phyloP scores from a whole-genome alignment of 2,113 vertebrate genomes.

The Burhinus bistriatus region DNA sequence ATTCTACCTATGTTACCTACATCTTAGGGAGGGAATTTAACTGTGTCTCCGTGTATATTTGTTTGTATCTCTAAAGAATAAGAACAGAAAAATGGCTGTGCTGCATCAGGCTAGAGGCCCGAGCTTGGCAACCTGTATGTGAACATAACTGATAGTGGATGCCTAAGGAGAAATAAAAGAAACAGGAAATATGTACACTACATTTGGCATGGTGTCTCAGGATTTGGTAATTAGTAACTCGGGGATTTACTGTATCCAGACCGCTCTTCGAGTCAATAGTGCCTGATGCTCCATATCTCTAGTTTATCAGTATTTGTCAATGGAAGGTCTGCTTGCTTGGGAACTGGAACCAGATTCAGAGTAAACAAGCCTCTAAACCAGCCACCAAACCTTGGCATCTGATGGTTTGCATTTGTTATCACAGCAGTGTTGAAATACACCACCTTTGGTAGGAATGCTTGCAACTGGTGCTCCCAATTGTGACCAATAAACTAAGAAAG shows the following conservation, averaged over 20 bases:
- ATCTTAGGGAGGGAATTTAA: neutral
- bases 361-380: neutral
- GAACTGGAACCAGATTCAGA: neutral
- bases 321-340: neutral
- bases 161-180: neutral
- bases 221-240: neutral
- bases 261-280: neutral
- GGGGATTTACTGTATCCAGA: neutral
- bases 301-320: conserved; percentile 12
- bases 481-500: neutral
- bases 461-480: neutral
- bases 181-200: neutral
- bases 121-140: neutral
- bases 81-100: neutral
- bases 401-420: neutral
- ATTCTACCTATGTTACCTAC: neutral
- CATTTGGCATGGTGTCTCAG: neutral
- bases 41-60: neutral
- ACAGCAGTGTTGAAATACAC: neutral
- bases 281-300: neutral
- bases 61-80: neutral
- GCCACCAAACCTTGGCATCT: neutral
- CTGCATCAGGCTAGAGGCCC: neutral
- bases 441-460: neutral
- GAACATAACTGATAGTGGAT: neutral